Evolutionary conservation across 2,113 vertebrate species (phyloP).

Genomic region (Grus americana): DNA sequence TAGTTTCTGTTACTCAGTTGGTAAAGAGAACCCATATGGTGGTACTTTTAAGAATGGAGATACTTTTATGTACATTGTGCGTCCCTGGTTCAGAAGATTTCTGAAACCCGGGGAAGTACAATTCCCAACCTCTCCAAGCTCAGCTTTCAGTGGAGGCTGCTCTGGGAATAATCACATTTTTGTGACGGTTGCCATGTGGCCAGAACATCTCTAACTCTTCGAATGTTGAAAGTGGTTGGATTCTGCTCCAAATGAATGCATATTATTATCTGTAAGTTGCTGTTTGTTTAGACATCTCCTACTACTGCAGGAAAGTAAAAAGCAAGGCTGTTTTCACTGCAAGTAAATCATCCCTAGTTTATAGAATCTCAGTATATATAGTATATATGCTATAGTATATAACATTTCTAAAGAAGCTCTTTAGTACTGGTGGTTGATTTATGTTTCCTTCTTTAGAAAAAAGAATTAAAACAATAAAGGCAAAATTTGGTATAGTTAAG

Average conservation of each 20-base stretch:
- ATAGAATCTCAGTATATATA: fast-evolving
- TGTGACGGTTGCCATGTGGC: background rate
- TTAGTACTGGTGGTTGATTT: background rate
- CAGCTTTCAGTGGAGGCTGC: background rate
- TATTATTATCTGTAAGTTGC: fast-evolving
- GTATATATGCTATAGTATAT: background rate
- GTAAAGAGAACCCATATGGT: background rate
- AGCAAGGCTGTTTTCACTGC: background rate
- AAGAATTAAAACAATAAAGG: background rate
- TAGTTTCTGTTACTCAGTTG: background rate
- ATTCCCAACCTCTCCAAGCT: background rate
- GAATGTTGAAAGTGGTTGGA: background rate
- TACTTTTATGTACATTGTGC: background rate
- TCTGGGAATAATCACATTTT: background rate
- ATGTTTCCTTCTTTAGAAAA: background rate
- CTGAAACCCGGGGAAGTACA: background rate
- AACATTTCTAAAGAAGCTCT: background rate
- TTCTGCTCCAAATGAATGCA: background rate
- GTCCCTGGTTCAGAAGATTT: background rate
- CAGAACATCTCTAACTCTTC: background rate
- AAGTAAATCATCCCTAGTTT: fast-evolving
- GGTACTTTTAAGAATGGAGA: background rate
- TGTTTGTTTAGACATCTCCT: background rate
- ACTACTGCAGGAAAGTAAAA: background rate
- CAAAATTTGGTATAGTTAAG: background rate